These are phyloP conservation scores for Zoanthus sansibaricus DNA, from an alignment of 92 coral and sea anemone species.

Conservation along the genomic window DNA sequence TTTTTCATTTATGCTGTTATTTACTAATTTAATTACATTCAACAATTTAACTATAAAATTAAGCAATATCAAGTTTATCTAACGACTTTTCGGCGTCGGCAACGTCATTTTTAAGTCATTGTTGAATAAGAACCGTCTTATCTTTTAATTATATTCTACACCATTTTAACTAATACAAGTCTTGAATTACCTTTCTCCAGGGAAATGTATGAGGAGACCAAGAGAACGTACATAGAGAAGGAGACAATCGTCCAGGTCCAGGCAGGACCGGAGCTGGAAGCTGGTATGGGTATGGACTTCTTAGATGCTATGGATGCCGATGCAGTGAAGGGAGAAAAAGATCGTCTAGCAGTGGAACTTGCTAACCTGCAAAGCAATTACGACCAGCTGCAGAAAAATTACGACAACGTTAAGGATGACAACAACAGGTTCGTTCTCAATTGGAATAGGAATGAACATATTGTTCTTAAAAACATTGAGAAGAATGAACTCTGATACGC, in stretches of 20 bases:
- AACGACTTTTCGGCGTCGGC: too few relatives aligned
- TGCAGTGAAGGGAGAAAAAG: conserved; percentile 78
- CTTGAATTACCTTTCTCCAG: conserved; percentile 7
- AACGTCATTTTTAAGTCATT: too few relatives aligned
- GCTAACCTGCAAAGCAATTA: conserved; percentile 83
- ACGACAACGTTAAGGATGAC: conserved; percentile 73
- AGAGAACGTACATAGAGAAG: conserved; percentile 62
- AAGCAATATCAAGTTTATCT: too few relatives aligned
- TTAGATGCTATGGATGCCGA: conserved; percentile 81
- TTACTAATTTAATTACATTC: too few relatives aligned
- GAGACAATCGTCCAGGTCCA: conserved; percentile 70
- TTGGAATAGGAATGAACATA: neutral
- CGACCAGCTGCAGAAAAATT: conserved; percentile 75
- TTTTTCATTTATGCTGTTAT: too few relatives aligned
- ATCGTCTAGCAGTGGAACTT: conserved; percentile 75
- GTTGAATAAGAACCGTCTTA: too few relatives aligned
- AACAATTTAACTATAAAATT: too few relatives aligned
- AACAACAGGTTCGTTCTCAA: conserved; percentile 60
- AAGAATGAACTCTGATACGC: neutral
- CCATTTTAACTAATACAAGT: neutral
- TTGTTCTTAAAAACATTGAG: neutral
- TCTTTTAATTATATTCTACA: neutral
- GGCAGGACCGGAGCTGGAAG: conserved; percentile 72
- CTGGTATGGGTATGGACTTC: conserved; percentile 78
- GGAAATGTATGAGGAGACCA: conserved; percentile 58